Conservation (phyloP, 2,797 vertebrate genomes). For the Bovichtus diacanthus region DNA sequence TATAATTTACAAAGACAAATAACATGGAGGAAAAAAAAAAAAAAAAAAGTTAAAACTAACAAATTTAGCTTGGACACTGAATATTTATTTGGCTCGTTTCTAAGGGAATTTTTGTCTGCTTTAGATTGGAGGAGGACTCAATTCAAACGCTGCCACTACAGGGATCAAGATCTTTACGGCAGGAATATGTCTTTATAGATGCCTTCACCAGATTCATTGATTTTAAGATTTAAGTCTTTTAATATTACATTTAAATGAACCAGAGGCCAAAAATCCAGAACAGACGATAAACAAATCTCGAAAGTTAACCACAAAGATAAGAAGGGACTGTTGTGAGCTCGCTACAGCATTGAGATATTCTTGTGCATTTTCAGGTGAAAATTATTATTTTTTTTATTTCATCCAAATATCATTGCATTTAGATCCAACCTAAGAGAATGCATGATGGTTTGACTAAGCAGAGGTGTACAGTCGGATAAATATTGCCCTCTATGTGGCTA, state of each 20-base stretch:
- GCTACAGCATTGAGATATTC: constrained; percentile 29
- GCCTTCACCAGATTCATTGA: constrained; percentile 11
- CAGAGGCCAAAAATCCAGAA: constrained; percentile 9
- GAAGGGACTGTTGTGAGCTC: constrained; percentile 1
- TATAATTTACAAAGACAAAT: constrained; percentile 68
- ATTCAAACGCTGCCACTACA: no score
- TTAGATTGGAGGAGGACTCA: constrained; percentile 17
- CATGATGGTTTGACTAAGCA: constrained; percentile 38
- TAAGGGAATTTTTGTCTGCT: constrained; percentile 38
- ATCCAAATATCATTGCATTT: constrained; percentile 67
- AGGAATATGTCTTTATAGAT: constrained; percentile 26
- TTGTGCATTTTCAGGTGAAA: constrained; percentile 42
- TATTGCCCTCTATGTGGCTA: constrained; percentile 52
- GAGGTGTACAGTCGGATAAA: constrained; percentile 43
- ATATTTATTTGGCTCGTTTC: constrained; percentile 49
- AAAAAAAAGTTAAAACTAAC: constrained; percentile 39
- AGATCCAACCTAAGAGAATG: constrained; percentile 56
- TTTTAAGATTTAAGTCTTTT: neutral
- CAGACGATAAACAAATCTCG: neutral
- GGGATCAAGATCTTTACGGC: constrained; percentile 1
- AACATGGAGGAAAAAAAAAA: constrained; percentile 28
- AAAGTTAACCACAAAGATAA: constrained; percentile 9
- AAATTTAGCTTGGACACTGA: constrained; percentile 47
- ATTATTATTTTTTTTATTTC: constrained; percentile 56
- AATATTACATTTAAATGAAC: neutral